Base-by-base conservation (phyloP, 2,113 vertebrate genomes). In the western clawed frog (Xenopus tropicalis) region DNA sequence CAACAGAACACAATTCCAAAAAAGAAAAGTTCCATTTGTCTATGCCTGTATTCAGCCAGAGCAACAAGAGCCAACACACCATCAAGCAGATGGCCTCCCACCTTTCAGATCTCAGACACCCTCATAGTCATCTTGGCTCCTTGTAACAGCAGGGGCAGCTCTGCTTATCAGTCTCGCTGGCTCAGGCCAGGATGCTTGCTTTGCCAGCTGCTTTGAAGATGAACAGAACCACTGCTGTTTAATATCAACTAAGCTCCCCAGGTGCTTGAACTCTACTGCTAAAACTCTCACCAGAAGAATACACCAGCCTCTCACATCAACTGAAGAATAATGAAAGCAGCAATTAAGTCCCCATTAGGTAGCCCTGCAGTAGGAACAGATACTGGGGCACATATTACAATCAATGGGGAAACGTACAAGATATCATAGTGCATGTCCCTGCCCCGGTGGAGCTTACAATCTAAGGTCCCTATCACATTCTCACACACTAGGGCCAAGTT, bases 31-130 rank as follows among this genome's bases (percentile, higher is more conserved):
- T 16, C 66, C 24, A n/a, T 29, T 13, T 72, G 51, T 21, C 8
- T n/a, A 8, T 19, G 61, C 8, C 3, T 51, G 54, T 71, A 74
- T 62, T 81, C 82, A 82, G 71, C 37, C 16, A 48, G 46, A 48
- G 46, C 3, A 48, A 48, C 66, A 82, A 1, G 65, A 80, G 58
- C 25, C 71, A 66, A 71, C 77, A 76, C 77, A 48, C 14, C 46
- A 69, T 65, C 62, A 83, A 80, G 78, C 80, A 83, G 80, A 86
- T 85, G 83, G 84, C 61, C 83, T 77, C 79, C 77, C 69, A 79
- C 77, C 72, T 74, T 42, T n/a, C 57, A 71, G 57, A 76, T 51
- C 48, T 59, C 74, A 76, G 79, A 77, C 71, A 78, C 81, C 79
- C 80, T 80, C 74, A 78, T 69, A 73, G 71, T 58, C 65, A 37